A percentile compares a stretch with the other conserved stretches of the same genome.
These are phyloP conservation scores for Pegea sp. DNA, from an alignment of 23 tunicate species.

Conservation along the genomic window DNA sequence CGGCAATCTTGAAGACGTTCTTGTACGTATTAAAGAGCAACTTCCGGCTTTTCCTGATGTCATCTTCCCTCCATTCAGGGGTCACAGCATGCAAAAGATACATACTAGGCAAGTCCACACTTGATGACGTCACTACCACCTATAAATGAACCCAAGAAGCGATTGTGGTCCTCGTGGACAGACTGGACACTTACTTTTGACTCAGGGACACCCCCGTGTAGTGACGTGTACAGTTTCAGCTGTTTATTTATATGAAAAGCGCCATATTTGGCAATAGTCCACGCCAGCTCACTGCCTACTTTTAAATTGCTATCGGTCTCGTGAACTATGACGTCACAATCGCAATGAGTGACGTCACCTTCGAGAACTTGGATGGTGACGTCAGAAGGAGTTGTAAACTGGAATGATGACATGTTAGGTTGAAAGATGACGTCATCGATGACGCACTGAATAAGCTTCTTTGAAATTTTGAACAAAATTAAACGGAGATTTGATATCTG, in stretches of 20 bases:
- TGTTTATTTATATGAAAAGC: conserved; percentile 35
- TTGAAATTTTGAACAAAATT: background rate
- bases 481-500: background rate
- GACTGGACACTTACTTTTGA: conserved; percentile 52
- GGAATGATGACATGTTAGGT: background rate
- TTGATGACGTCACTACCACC: conserved; percentile 69
- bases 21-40: conserved; percentile 60
- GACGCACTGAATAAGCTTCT: background rate
- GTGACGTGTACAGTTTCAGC: conserved; percentile 42
- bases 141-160: conserved; percentile 1
- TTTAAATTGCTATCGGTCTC: conserved; percentile 47
- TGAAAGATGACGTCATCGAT: no score
- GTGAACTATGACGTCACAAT: conserved; percentile 56
- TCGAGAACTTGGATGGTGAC: conserved; percentile 31
- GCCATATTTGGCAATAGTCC: conserved; percentile 82
- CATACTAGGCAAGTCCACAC: conserved; percentile 30
- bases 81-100: conserved; percentile 62
- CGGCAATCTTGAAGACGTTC: conserved; percentile 49
- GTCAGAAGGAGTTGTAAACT: conserved; percentile 64
- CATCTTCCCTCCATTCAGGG: conserved; percentile 42
- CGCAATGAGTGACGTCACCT: conserved; percentile 57
- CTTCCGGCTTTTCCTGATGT: conserved; percentile 36
- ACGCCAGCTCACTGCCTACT: conserved; percentile 52
- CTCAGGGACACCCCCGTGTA: conserved; percentile 50
- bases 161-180: no score